A percentile compares a stretch with the other conserved stretches of the same genome.
Conservation (phyloP, 2,888 invertebrate species). For the Erynnis tages region DNA sequence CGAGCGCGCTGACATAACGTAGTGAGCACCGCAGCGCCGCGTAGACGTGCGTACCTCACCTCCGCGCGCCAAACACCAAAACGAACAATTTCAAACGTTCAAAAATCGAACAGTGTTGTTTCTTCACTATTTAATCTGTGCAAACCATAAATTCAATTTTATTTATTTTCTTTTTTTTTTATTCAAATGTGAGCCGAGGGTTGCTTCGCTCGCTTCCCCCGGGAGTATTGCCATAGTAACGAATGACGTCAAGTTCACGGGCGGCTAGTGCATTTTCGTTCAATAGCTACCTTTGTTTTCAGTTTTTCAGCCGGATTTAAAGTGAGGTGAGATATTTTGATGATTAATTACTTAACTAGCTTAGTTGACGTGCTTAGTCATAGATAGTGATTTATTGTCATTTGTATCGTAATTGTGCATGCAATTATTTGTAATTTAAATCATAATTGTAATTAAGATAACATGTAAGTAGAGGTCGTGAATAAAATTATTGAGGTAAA, state of each 20-base stretch:
- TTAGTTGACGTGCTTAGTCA: conserved; percentile 16
- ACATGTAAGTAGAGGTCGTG: too few species aligned
- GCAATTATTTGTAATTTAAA: conserved; percentile 18
- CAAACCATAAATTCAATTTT: conserved; percentile 11
- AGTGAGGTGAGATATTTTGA: conserved; percentile 30
- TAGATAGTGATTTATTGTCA: conserved; percentile 12
- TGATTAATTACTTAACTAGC: conserved; percentile 19
- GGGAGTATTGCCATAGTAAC: conserved; percentile 73
- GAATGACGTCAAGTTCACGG: conserved; percentile 78
- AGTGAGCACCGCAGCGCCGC: conserved; percentile 73
- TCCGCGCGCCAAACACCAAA: conserved; percentile 38
- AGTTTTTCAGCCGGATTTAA: conserved; percentile 33
- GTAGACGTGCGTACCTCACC: conserved; percentile 59
- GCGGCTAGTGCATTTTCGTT: conserved; percentile 76
- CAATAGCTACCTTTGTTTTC: conserved; percentile 57
- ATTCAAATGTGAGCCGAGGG: conserved; percentile 44
- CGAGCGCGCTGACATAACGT: conserved; percentile 77
- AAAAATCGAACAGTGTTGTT: conserved; percentile 35
- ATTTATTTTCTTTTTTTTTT: conserved; percentile 39
- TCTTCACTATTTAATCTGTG: conserved; percentile 6
- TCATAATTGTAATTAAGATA: not conserved
- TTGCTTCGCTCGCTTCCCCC: conserved; percentile 60
- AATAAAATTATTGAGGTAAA: too few species aligned
- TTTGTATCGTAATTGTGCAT: conserved; percentile 3
- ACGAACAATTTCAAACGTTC: conserved; percentile 30